A percentile compares a stretch with the other conserved stretches of the same genome.
Evolutionary conservation across 2,113 vertebrate genomes (phyloP).

Genomic region (Heptranchias perlo): DNA sequence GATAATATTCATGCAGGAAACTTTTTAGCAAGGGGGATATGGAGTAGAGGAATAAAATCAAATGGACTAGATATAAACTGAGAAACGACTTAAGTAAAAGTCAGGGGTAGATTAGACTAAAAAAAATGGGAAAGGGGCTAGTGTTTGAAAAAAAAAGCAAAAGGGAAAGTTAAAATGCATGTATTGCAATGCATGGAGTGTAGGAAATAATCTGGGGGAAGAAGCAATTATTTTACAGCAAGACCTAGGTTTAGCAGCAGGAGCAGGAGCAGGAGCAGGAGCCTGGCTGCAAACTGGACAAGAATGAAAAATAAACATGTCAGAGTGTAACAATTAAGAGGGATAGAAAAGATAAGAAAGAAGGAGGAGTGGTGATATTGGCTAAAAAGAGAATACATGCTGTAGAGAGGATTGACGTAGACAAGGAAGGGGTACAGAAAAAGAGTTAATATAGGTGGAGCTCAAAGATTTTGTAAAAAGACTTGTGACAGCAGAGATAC

Average conservation of each 20-base stretch:
- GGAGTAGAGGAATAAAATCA: neutral
- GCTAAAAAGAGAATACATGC: neutral
- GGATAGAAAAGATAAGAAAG: neutral
- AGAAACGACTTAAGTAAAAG: neutral
- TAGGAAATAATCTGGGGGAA: neutral
- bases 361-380: neutral
- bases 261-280: too few relatives aligned
- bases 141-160: neutral
- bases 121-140: neutral
- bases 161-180: neutral
- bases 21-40: neutral
- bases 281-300: neutral
- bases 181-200: neutral
- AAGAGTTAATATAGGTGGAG: neutral
- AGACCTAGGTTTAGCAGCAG: too few relatives aligned
- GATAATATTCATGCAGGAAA: neutral
- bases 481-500: neutral
- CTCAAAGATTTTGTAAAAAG: neutral
- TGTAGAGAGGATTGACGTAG: neutral
- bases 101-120: neutral
- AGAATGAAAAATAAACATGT: neutral
- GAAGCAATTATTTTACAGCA: neutral
- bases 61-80: neutral
- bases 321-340: neutral
- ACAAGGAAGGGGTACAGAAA: neutral